Base-by-base conservation (phyloP, 1,140 invertebrate genomes). In the Pantala flavescens region DNA sequence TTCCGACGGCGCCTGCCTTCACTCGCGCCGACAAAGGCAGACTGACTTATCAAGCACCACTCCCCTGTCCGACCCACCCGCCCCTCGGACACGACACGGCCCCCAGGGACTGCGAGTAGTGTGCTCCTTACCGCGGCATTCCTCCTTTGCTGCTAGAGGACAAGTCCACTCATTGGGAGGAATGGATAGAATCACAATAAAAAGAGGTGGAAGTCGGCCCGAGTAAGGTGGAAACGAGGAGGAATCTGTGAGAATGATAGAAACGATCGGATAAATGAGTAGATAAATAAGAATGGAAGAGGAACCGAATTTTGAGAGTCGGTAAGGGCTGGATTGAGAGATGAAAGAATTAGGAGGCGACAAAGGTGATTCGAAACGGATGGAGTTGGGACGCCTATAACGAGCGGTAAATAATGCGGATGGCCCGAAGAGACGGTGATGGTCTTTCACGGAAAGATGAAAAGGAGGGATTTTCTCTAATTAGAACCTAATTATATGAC, bases 11-110 rank as follows among this genome's bases (percentile, higher is more conserved):
- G 49, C 49, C 49, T 63, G 49, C 16, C 49, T 12, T 63, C 49
- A 63, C 49, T 21, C 16, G 2, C 14, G 49, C 49, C 49, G 49
- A 63, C 49, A 63, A 63, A 63, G 49, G 49, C 49, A 63, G 49
- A 63, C n/a, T 63, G 49, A 63, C 49, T 63, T 63, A 63, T 63
- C 49, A 63, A 63, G 49, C 14, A 63, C 49, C 49, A 63, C 49
- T 63, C 49, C 49, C 49, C 49, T 16, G n/a, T 21, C 49, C 49
- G 12, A 3, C 49, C 49, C 49, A 7, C 12, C 49, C 14, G 14
- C 49, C 49, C 49, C 12, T 7, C 49, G 49, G 49, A 16, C 49
- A 63, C n/a, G 49, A 63, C 49, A 63, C 49, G 49, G 49, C 16
- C 49, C 49, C 49, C 49, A 21, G 49, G 49, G 49, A 63, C 49